Evolutionary conservation across 1,140 invertebrate genomes (phyloP), one percentile per base, ranked within the genome.

Genomic region (Cecropterus lyciades): DNA sequence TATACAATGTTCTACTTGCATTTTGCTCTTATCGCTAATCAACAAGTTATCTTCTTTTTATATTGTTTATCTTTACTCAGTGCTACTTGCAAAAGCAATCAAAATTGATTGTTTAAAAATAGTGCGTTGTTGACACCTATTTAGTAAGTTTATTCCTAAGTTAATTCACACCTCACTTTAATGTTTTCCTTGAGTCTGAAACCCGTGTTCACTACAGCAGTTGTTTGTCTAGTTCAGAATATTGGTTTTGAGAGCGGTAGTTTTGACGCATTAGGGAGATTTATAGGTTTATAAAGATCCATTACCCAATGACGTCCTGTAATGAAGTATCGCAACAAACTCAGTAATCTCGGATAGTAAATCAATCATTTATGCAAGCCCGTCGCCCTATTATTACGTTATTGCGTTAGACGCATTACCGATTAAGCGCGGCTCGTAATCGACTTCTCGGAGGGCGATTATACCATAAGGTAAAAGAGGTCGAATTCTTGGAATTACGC

Each of bases 301-400:
- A 63, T 63, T 63, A 63, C 46, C 59, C 48, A 63, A 51, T 52
- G 48, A 52, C 46, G 59, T 63, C 33, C 30, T 42, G 46, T 63
- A 63, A 63, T 63, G 48, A 63, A 63, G 59, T 62, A 62, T 62
- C 46, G 59, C 57, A 62, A 62, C 46, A 20, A 65, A 67, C 16
- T 52, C 55, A 42, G 59, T 65, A 60, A 67, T 67, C 14, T 42
- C 27, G 37, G 56, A 65, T 65, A 65, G 45, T 63, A 66, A 69
- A 75, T 75, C 70, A 72, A 72, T 75, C 73, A 71, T 75, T 66
- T 59, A 65, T 70, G 67, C 67, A 65, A 67, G 65, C 56, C 51
- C 16, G 33, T 63, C 27, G 60, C 60, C 60, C 60, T 62, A 51
- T 68, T 67, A 72, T 65, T 68, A 75, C 70, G 51, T 69, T 60